phyloP scores from a whole-genome alignment of 1,140 invertebrate genomes.

The Papilio machaon region DNA sequence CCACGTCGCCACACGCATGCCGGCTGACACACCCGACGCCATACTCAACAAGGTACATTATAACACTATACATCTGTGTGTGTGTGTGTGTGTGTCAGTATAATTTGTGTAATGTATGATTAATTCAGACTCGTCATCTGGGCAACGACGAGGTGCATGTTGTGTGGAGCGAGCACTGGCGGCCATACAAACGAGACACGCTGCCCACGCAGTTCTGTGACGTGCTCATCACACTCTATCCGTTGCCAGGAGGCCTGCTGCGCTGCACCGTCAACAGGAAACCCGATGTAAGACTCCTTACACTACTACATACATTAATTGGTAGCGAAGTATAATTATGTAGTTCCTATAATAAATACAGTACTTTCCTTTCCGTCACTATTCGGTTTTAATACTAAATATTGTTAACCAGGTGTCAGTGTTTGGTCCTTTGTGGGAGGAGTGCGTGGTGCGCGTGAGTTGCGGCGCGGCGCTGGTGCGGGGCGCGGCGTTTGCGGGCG shows the following conservation, averaged over 20 bases:
- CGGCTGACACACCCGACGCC: slow-evolving; percentile 92
- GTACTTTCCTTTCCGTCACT: no score
- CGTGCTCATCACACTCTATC: slow-evolving; percentile 98
- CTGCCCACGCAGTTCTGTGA: slow-evolving; percentile 99
- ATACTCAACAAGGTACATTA: slow-evolving; percentile 90
- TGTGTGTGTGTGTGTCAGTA: no score
- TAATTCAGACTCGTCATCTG: slow-evolving; percentile 92
- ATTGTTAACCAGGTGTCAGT: slow-evolving; percentile 88
- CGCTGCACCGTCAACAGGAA: slow-evolving; percentile 93
- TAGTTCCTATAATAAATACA: no score
- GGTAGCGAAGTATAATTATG: no score
- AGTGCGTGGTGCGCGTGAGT: slow-evolving; percentile 95
- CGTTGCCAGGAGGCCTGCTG: slow-evolving; percentile 90
- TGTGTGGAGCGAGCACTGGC: slow-evolving; percentile 98
- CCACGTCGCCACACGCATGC: slow-evolving; percentile 99
- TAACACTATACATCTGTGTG: no score
- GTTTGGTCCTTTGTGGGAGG: slow-evolving; percentile 98
- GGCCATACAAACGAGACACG: slow-evolving; percentile 97
- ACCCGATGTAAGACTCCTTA: slow-evolving; percentile 85
- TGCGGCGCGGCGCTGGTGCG: slow-evolving; percentile 93
- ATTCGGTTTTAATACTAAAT: background rate
- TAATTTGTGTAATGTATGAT: background rate
- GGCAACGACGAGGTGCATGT: slow-evolving; percentile 99
- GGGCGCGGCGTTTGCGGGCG: slow-evolving; percentile 95
- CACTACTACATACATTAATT: no score